Percentiles rank a stretch among this genome's conserved stretches.
These are phyloP conservation scores for Aphelenchoides bicaudatus DNA, from an alignment of 2,888 invertebrate species.

Conservation along the genomic window DNA sequence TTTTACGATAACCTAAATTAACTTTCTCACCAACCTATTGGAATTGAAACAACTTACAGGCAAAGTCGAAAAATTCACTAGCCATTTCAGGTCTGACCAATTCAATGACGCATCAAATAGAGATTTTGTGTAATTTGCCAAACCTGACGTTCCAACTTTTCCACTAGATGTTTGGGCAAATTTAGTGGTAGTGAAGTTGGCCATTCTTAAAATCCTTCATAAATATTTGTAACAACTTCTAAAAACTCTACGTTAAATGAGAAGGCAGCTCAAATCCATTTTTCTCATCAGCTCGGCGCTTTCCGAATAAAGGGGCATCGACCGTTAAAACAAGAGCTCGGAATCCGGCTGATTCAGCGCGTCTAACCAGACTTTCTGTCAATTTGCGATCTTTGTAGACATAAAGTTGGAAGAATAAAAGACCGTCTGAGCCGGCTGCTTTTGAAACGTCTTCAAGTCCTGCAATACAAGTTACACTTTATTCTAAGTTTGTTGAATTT, in stretches of 20 bases:
- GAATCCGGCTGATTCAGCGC: constrained; percentile 76
- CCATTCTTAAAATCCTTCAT: background rate
- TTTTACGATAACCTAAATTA: constrained; percentile 50
- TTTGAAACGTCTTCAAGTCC: constrained; percentile 36
- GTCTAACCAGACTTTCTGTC: constrained; percentile 68
- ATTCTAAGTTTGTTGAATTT: no score
- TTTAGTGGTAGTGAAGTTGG: constrained; percentile 10
- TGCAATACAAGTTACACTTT: no score
- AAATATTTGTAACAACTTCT: background rate
- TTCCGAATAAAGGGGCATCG: constrained; percentile 75
- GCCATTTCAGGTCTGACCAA: constrained; percentile 84
- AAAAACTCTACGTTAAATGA: constrained; percentile 67
- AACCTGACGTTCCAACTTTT: constrained; percentile 68
- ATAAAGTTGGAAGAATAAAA: constrained; percentile 75
- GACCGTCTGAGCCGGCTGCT: constrained; percentile 19
- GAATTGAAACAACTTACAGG: constrained; percentile 28
- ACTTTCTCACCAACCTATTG: background rate
- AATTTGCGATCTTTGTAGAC: constrained; percentile 69
- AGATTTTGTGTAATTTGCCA: constrained; percentile 73
- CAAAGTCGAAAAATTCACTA: constrained; percentile 61
- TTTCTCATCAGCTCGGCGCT: constrained; percentile 75
- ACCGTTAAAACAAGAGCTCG: constrained; percentile 64
- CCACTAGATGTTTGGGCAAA: constrained; percentile 23
- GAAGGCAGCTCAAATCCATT: constrained; percentile 79
- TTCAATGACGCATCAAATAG: constrained; percentile 77